These are phyloP conservation scores for Resseliella maxima DNA, from an alignment of 2,888 invertebrate species.

Conservation along the genomic window DNA sequence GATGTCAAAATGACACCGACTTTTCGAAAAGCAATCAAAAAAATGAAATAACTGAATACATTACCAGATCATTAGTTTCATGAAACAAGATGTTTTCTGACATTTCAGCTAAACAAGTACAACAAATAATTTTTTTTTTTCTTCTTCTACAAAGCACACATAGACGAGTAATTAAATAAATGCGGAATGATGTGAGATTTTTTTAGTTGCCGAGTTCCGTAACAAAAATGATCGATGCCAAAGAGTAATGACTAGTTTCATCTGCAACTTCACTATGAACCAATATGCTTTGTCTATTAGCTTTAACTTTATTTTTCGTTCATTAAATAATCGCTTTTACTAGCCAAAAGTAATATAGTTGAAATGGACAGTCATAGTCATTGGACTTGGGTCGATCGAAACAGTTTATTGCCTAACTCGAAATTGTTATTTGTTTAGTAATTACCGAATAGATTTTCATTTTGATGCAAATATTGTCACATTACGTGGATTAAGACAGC, in stretches of 20 bases:
- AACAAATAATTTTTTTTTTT: not conserved
- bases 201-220: not conserved
- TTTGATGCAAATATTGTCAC: constrained; percentile 43
- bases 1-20: not conserved
- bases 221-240: constrained; percentile 12
- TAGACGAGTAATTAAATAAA: not conserved
- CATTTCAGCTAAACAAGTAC: not conserved
- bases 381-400: not conserved
- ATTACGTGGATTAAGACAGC: constrained; percentile 4
- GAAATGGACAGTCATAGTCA: too few species aligned
- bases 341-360: too few species aligned
- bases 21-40: not conserved
- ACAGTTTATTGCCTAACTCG: not conserved
- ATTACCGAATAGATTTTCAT: constrained; percentile 15
- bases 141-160: too few species aligned
- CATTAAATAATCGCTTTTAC: not conserved
- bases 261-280: not conserved
- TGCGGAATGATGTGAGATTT: not conserved
- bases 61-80: constrained; percentile 20
- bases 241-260: not conserved
- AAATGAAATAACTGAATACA: constrained; percentile 9
- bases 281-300: not conserved
- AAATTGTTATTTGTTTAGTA: not conserved
- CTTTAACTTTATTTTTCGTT: not conserved
- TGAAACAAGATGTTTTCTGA: not conserved